Base-by-base conservation (phyloP, 2,888 invertebrate genomes). In the Dasysyrphus tricinctus region DNA sequence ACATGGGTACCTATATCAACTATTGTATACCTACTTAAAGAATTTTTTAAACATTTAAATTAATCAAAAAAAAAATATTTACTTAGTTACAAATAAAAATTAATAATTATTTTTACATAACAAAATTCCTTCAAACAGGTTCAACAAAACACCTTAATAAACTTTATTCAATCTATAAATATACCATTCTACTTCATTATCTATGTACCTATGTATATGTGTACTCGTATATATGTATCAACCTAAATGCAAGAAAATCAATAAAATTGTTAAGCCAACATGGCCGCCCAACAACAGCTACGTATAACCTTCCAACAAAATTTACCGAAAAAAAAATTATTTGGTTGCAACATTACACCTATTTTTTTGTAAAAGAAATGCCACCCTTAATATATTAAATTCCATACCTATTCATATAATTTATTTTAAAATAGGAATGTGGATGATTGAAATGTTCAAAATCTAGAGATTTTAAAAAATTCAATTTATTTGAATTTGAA, bases 231-330 rank as follows among this genome's bases (percentile, higher is more conserved):
- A 56, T 72, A 72, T 57, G 57, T 57, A 72, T 57, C 56, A 57
- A 57, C 47, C 51, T 72, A 72, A 57, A 75, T 79, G 78, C 57
- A 86, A 77, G 74, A 70, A 86, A 82, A 86, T 86, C 81, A 78
- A 86, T 86, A 86, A 82, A 79, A 77, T 81, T 85, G 85, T 85
- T 85, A 81, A 81, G 34, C 77, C 80, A 85, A 85, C 61, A 85
- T 85, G 85, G 85, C 85, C 85, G 85, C 85, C 81, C 77, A 47
- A 61, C 85, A 78, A 85, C 85, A 81, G 81, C 76, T 80, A 76
- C 29, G 6, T 54, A 59, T 37, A 65, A 57, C 42, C 5, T 29
- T 32, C 39, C 42, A 19, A 67, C n/a, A 63, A 16, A 75, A 51
- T n/a, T 54, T 39, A 9, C 3, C 5, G 34, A 67, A 49, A 32